Evolutionary conservation across 2,888 invertebrate genomes (phyloP).

Genomic region (Macropis europaea): DNA sequence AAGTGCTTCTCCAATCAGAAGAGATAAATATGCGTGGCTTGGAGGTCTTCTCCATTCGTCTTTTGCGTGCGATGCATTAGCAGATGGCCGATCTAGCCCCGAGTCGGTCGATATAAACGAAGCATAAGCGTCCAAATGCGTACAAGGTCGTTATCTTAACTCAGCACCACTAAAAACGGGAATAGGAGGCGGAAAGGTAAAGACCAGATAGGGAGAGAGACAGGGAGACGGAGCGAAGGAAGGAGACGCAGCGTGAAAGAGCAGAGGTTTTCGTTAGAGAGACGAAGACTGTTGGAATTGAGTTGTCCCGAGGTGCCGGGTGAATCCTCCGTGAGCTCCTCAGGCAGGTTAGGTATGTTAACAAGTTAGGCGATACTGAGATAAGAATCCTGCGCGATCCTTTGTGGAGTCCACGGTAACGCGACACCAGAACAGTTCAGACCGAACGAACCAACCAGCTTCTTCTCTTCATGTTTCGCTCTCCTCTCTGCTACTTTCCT

Average conservation of each 20-base stretch:
- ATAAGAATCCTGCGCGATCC: slow-evolving; percentile 77
- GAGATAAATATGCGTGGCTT: slow-evolving; percentile 67
- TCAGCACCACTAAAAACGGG: slow-evolving; percentile 63
- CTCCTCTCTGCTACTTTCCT: slow-evolving; percentile 33
- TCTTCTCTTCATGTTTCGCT: slow-evolving; percentile 39
- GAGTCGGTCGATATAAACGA: slow-evolving; percentile 57
- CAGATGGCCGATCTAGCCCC: slow-evolving; percentile 59
- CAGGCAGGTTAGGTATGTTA: slow-evolving; percentile 77
- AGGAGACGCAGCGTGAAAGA: slow-evolving; percentile 22
- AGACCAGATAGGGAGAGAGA: slow-evolving; percentile 19
- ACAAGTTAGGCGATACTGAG: slow-evolving; percentile 79
- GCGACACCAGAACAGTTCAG: slow-evolving; percentile 76
- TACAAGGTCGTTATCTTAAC: slow-evolving; percentile 71
- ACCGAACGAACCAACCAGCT: slow-evolving; percentile 65
- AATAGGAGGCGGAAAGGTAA: slow-evolving; percentile 40
- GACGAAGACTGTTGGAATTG: slow-evolving; percentile 59
- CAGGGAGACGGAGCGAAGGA: slow-evolving; percentile 23
- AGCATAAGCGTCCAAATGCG: slow-evolving; percentile 63
- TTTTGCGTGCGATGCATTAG: slow-evolving; percentile 69
- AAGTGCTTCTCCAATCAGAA: slow-evolving; percentile 47
- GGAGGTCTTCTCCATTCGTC: slow-evolving; percentile 50
- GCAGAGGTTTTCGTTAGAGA: slow-evolving; percentile 19
- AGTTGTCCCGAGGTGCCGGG: slow-evolving; percentile 71
- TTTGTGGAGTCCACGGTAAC: slow-evolving; percentile 76
- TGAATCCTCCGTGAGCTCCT: slow-evolving; percentile 64